Conservation (phyloP, 2,888 invertebrate genomes). For the Eulithis prunata region DNA sequence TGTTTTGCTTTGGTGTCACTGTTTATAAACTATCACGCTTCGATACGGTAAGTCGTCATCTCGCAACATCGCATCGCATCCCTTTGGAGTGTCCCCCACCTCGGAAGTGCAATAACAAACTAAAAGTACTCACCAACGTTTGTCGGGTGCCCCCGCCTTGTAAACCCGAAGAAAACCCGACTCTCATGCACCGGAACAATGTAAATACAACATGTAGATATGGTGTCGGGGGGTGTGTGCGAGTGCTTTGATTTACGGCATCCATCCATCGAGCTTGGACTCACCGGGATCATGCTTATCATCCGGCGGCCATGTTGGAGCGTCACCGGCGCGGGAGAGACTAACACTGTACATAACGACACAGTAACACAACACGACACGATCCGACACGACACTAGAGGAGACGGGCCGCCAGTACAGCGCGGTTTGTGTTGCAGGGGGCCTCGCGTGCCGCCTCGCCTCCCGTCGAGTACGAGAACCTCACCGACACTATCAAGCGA, state of each 20-base stretch:
- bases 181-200: conserved; percentile 16
- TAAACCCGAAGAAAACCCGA: conserved; percentile 6
- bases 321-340: conserved; percentile 4
- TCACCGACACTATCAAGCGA: conserved; percentile 87
- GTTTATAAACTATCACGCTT: conserved; percentile 35
- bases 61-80: conserved; percentile 17
- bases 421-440: conserved; percentile 66
- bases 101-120: conserved; percentile 45
- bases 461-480: conserved; percentile 80
- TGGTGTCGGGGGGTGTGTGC: conserved; percentile 36
- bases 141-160: conserved; percentile 36
- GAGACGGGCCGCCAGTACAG: conserved; percentile 17
- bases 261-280: conserved; percentile 29
- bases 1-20: conserved; percentile 34
- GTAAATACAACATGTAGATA: conserved; percentile 36
- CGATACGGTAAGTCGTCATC: conserved; percentile 21
- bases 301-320: conserved; percentile 19
- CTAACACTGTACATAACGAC: conserved; percentile 42
- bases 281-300: conserved; percentile 37
- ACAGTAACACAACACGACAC: conserved; percentile 1
- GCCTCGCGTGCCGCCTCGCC: conserved; percentile 33
- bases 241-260: conserved; percentile 30
- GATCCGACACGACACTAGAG: too few species aligned
- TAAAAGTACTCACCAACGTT: conserved; percentile 45
- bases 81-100: conserved; percentile 31